These are phyloP conservation scores for Ophthalmolycus amberensis DNA, from an alignment of 2,113 vertebrate genomes.

Conservation along the genomic window DNA sequence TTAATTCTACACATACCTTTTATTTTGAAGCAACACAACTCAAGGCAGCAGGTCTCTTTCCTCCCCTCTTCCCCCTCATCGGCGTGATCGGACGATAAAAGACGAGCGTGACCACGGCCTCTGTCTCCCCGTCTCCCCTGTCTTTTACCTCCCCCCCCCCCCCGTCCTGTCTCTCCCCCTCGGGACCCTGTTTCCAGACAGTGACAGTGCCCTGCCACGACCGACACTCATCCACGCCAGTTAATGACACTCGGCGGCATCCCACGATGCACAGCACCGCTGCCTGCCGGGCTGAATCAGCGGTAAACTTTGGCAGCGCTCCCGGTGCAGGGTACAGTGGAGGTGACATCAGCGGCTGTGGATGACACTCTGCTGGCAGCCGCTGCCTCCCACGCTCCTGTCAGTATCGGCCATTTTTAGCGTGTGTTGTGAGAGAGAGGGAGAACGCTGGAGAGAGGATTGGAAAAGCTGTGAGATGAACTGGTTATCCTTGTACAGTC, in stretches of 20 bases:
- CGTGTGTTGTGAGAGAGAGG: constrained; percentile 3
- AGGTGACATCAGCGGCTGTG: constrained; percentile 64
- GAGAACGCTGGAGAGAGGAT: background rate
- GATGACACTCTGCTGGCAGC: constrained; percentile 58
- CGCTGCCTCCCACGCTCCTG: constrained; percentile 50
- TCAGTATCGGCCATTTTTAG: constrained; percentile 51
- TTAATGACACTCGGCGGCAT: constrained; percentile 60
- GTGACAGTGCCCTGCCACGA: constrained; percentile 35
- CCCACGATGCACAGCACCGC: constrained; percentile 41
- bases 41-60: too few relatives aligned
- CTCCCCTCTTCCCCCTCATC: too few relatives aligned
- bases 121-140: background rate
- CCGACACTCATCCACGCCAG: constrained; percentile 44
- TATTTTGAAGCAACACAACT: too few relatives aligned
- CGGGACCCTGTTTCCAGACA: background rate
- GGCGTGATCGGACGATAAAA: too few relatives aligned
- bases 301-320: constrained; percentile 59
- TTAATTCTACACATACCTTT: too few relatives aligned
- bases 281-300: constrained; percentile 63
- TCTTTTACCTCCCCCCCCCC: background rate
- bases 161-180: background rate
- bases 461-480: constrained; percentile 42
- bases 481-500: constrained; percentile 23
- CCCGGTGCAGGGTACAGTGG: constrained; percentile 40
- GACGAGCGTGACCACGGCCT: too few relatives aligned